Percentiles rank a stretch among this genome's conserved stretches.
phyloP scores from a whole-genome alignment of 2,113 vertebrate genomes.

The Planiliza haematocheilus region DNA sequence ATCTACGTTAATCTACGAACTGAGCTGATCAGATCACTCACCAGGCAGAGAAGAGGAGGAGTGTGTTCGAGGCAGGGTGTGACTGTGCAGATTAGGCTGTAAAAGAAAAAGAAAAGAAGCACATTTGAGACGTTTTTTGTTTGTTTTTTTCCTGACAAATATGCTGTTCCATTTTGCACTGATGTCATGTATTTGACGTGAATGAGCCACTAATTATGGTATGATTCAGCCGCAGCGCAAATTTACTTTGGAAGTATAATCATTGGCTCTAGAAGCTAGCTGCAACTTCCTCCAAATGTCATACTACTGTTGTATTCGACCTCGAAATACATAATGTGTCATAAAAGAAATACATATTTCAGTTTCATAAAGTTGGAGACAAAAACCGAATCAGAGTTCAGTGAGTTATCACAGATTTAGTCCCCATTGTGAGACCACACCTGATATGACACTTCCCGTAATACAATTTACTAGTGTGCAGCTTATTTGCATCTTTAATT shows the following conservation, averaged over 20 bases:
- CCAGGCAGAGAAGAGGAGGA: slow-evolving; percentile 89
- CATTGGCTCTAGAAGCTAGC: not conserved
- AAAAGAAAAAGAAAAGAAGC: slow-evolving; percentile 35
- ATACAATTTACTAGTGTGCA: not conserved
- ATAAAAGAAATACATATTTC: no score
- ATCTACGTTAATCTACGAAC: not conserved
- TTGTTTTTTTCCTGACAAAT: not conserved
- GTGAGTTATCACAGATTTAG: no score
- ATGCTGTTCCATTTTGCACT: not conserved
- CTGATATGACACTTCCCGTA: not conserved
- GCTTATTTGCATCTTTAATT: not conserved
- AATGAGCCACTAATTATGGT: not conserved
- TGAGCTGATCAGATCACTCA: slow-evolving; percentile 49
- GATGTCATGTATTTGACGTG: not conserved
- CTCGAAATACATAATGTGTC: no score
- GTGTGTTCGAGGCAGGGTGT: slow-evolving; percentile 80
- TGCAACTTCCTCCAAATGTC: no score
- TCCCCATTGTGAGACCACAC: no score
- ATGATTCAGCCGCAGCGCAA: not conserved
- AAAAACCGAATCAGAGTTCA: no score
- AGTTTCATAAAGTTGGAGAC: no score
- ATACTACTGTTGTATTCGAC: no score
- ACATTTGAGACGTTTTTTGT: slow-evolving; percentile 5
- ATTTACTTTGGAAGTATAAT: not conserved
- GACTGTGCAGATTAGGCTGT: slow-evolving; percentile 86